Percentiles rank a stretch among this genome's conserved stretches.
phyloP scores from a whole-genome alignment of 2,797 vertebrate species.

The Sphenodon punctatus region DNA sequence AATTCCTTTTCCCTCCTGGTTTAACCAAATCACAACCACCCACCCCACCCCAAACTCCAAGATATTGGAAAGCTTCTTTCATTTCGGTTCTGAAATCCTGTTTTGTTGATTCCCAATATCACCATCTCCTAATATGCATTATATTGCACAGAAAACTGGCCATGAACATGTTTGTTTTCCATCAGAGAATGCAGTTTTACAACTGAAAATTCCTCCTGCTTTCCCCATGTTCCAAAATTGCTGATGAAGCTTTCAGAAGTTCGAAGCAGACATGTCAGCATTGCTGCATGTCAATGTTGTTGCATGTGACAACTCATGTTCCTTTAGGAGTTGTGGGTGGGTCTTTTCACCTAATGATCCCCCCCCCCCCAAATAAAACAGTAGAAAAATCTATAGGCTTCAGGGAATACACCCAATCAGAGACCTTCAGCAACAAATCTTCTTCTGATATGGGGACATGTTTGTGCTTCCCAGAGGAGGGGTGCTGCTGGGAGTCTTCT shows the following conservation, averaged over 20 bases:
- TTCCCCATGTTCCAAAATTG: background rate
- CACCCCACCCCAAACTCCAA: no score
- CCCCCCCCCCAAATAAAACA: background rate
- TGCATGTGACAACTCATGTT: background rate
- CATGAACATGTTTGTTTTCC: background rate
- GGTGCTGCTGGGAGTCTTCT: no score
- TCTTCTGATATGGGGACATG: constrained; percentile 17
- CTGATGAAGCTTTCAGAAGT: background rate
- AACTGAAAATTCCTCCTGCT: background rate
- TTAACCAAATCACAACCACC: background rate
- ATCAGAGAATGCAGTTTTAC: background rate
- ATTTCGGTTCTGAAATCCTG: background rate
- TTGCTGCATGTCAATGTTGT: background rate
- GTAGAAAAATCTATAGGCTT: background rate
- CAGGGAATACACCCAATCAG: no score
- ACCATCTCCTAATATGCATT: background rate
- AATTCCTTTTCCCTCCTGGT: constrained; percentile 46
- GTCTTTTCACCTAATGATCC: background rate
- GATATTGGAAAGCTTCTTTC: no score
- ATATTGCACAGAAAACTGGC: background rate
- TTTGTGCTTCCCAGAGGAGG: background rate
- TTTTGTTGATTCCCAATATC: background rate
- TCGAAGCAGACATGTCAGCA: background rate
- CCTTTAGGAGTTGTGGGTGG: background rate
- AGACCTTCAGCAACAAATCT: no score